phyloP scores from a whole-genome alignment of 2,888 invertebrate genomes.

The Cheiracanthium punctorium region DNA sequence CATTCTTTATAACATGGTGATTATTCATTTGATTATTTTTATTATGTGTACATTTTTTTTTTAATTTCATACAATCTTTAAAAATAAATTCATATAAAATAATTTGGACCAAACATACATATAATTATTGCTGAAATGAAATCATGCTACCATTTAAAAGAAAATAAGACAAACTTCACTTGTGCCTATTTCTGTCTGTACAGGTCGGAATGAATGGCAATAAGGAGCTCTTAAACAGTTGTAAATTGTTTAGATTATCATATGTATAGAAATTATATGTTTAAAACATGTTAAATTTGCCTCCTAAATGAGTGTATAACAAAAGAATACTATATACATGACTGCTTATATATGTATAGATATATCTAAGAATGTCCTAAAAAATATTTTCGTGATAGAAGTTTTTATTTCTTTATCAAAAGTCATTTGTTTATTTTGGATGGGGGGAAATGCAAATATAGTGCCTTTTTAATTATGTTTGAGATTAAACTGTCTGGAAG shows the following conservation, averaged over 20 bases:
- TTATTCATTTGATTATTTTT: too few relatives aligned
- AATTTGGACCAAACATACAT: background rate
- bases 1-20: too few relatives aligned
- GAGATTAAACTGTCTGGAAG: too few relatives aligned
- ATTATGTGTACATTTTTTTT: too few relatives aligned
- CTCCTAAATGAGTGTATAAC: conserved; percentile 46
- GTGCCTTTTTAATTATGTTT: conserved; percentile 54
- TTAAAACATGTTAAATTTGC: conserved; percentile 62
- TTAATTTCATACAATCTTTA: too few relatives aligned
- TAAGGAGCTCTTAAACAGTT: conserved; percentile 31
- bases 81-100: too few relatives aligned
- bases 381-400: conserved; percentile 43
- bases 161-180: conserved; percentile 17
- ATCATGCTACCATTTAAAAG: too few relatives aligned
- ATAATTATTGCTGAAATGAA: background rate
- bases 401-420: conserved; percentile 1
- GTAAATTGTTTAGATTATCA: conserved; percentile 42
- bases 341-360: conserved; percentile 34
- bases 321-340: conserved; percentile 42
- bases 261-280: conserved; percentile 52
- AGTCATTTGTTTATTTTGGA: conserved; percentile 35
- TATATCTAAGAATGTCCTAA: conserved; percentile 54
- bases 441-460: conserved; percentile 42
- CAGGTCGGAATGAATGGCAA: background rate
- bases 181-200: conserved; percentile 34